Evolutionary conservation across 2,113 vertebrate species (phyloP).

Genomic region (Octodon degus): DNA sequence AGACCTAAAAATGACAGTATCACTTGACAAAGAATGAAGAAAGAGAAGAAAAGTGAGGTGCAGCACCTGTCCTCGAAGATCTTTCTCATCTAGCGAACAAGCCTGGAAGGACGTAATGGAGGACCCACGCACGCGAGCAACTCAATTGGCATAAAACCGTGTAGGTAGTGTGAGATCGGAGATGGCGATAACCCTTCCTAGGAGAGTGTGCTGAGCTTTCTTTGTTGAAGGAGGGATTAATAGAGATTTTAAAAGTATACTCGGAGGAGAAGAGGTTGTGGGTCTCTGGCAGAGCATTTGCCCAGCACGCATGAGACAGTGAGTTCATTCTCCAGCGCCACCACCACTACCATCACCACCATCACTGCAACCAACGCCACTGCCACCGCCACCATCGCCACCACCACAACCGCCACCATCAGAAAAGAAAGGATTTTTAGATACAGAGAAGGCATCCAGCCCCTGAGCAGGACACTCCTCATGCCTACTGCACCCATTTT

Average conservation of each 20-base stretch:
- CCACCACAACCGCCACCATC: background rate
- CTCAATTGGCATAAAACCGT: background rate
- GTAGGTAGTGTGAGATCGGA: background rate
- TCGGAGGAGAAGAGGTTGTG: background rate
- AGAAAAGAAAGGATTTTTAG: background rate
- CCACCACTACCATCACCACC: background rate
- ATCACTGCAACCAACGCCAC: background rate
- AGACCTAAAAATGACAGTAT: slow-evolving; percentile 26
- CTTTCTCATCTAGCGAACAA: background rate
- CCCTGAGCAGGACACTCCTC: background rate
- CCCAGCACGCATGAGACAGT: background rate
- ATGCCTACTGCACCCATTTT: background rate
- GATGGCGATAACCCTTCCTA: background rate
- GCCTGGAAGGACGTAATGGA: background rate
- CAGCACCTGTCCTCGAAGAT: background rate
- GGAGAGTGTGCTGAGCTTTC: background rate
- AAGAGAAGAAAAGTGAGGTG: background rate
- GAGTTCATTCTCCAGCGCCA: background rate
- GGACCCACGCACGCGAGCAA: background rate
- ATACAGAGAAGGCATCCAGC: background rate
- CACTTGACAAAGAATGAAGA: background rate
- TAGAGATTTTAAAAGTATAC: background rate
- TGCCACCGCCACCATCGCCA: too few relatives aligned
- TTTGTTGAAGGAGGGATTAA: background rate
- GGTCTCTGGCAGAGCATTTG: background rate